Evolutionary conservation across 1,140 invertebrate genomes (phyloP).

Genomic region (Sminthurinus signatus): DNA sequence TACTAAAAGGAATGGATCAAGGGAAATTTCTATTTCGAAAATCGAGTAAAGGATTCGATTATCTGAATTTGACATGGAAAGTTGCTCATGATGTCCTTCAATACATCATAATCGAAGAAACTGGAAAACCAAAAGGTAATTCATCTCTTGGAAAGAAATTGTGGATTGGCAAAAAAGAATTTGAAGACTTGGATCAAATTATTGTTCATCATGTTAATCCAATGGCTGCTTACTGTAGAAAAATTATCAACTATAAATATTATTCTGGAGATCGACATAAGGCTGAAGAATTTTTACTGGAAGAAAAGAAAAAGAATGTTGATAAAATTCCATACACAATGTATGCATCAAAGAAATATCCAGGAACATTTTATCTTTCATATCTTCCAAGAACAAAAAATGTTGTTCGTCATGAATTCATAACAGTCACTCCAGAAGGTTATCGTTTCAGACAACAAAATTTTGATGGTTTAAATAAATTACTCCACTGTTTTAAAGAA

Average conservation of each 20-base stretch:
- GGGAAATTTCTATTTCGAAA: too few species aligned
- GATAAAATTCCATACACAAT: slow-evolving; percentile 86
- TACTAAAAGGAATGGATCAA: slow-evolving; percentile 86
- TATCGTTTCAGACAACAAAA: slow-evolving; percentile 82
- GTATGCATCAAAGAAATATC: slow-evolving; percentile 78
- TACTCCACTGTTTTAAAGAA: slow-evolving; percentile 97
- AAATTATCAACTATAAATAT: slow-evolving; percentile 87
- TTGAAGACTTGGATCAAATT: slow-evolving; percentile 99
- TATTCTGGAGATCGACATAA: slow-evolving; percentile 76
- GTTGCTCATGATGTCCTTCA: slow-evolving; percentile 91
- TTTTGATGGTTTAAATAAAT: slow-evolving; percentile 72
- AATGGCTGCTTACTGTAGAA: slow-evolving; percentile 86
- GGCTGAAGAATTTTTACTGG: slow-evolving; percentile 76
- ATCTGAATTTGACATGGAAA: slow-evolving; percentile 98
- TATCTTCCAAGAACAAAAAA: slow-evolving; percentile 83
- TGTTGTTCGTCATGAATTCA: slow-evolving; percentile 80
- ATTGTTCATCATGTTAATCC: slow-evolving; percentile 92
- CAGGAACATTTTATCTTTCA: slow-evolving; percentile 90
- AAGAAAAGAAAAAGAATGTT: slow-evolving; percentile 77
- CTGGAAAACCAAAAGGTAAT: too few species aligned
- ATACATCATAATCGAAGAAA: too few species aligned
- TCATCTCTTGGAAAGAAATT: slow-evolving; percentile 82
- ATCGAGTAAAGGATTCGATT: slow-evolving; percentile 91
- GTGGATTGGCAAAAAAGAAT: slow-evolving; percentile 80
- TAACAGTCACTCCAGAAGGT: slow-evolving; percentile 86